phyloP scores from a whole-genome alignment of 2,888 invertebrate genomes.

The Cryptus armator region DNA sequence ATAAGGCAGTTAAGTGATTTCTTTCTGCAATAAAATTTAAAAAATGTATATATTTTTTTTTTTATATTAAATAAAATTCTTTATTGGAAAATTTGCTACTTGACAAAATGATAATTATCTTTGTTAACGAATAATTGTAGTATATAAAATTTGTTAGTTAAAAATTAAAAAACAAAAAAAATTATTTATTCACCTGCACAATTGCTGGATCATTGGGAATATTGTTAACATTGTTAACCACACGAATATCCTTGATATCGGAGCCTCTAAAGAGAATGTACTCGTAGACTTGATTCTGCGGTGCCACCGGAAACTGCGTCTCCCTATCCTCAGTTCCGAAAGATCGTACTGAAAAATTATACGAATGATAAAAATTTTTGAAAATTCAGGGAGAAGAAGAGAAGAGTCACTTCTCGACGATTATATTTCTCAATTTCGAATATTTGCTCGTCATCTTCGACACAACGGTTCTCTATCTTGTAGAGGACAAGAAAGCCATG shows the following conservation, averaged over 20 bases:
- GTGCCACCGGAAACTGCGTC: slow-evolving; percentile 97
- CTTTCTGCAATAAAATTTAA: background rate
- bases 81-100: background rate
- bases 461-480: background rate
- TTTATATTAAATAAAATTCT: background rate
- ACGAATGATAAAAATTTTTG: background rate
- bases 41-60: too few species aligned
- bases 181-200: slow-evolving; percentile 88
- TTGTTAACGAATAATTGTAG: background rate
- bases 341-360: slow-evolving; percentile 93
- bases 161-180: slow-evolving; percentile 45
- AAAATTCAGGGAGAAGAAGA: background rate
- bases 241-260: slow-evolving; percentile 99
- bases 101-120: background rate
- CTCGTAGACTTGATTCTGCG: slow-evolving; percentile 99
- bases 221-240: slow-evolving; percentile 94
- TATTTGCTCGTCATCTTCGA: background rate
- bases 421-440: slow-evolving; percentile 4
- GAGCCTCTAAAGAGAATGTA: slow-evolving; percentile 99
- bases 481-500: slow-evolving; percentile 42
- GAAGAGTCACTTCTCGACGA: background rate
- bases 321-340: slow-evolving; percentile 99
- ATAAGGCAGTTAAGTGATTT: background rate
- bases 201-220: slow-evolving; percentile 99
- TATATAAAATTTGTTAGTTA: background rate